These are phyloP conservation scores for Amia ocellicauda DNA, from an alignment of 2,113 vertebrate species.

Conservation along the genomic window DNA sequence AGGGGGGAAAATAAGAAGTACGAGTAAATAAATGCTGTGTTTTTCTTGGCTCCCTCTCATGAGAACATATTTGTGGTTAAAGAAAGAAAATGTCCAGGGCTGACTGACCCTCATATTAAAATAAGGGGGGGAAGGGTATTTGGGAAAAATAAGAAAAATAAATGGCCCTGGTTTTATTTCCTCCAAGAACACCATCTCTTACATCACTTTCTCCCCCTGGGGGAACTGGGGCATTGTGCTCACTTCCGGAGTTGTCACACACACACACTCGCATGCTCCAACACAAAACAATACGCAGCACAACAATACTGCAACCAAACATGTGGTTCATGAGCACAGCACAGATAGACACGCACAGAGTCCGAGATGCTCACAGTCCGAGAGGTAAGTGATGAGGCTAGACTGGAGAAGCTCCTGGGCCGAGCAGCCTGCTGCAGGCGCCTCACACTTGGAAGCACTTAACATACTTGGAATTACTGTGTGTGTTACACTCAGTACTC, in stretches of 20 bases:
- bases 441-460: too few species aligned
- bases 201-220: background rate
- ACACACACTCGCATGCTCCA: background rate
- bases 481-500: too few species aligned
- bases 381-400: too few species aligned
- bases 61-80: slow-evolving; percentile 10
- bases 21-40: background rate
- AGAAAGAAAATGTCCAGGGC: background rate
- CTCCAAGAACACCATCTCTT: background rate
- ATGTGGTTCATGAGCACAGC: too few species aligned
- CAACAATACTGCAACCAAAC: too few species aligned
- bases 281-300: background rate
- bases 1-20: too few species aligned
- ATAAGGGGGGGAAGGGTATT: background rate
- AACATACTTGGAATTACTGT: too few species aligned
- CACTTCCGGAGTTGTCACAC: background rate
- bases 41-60: slow-evolving; percentile 23
- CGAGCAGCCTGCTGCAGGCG: too few species aligned
- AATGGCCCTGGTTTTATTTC: background rate
- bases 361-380: too few species aligned
- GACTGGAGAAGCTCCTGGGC: too few species aligned
- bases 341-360: background rate
- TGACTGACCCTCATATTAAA: background rate
- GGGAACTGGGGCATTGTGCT: background rate
- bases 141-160: background rate